phyloP scores from a whole-genome alignment of 2,888 invertebrate genomes.

The Petrophora chlorosata region DNA sequence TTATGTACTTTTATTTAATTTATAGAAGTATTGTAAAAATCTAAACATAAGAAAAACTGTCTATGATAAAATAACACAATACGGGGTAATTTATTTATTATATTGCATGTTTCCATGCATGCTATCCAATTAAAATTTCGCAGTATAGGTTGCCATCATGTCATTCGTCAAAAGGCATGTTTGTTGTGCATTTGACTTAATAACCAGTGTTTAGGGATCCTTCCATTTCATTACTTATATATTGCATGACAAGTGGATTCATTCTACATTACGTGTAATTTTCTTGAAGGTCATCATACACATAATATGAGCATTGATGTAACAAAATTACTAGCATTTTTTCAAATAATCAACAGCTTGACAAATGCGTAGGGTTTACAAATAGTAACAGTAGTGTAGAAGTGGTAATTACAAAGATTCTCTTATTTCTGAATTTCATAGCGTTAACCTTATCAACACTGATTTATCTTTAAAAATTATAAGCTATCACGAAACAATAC shows the following conservation, averaged over 20 bases:
- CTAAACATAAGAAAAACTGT: neutral
- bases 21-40: too few relatives aligned
- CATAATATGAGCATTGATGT: neutral
- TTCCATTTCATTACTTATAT: neutral
- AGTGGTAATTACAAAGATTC: too few relatives aligned
- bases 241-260: neutral
- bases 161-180: slow-evolving; percentile 11
- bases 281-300: slow-evolving; percentile 7
- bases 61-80: too few relatives aligned
- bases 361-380: neutral
- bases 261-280: slow-evolving; percentile 1
- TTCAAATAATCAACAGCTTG: neutral
- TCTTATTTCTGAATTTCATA: too few relatives aligned
- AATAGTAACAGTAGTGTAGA: too few relatives aligned
- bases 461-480: too few relatives aligned
- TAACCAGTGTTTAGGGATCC: slow-evolving; percentile 1
- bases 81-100: too few relatives aligned
- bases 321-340: slow-evolving; percentile 5
- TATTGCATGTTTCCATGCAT: too few relatives aligned
- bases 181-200: neutral
- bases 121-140: neutral
- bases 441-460: too few relatives aligned
- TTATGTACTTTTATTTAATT: too few relatives aligned
- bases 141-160: neutral
- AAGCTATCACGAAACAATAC: too few relatives aligned